Evolutionary conservation across 1,140 invertebrate species (phyloP).

Genomic region (Brachionus manjavacas): DNA sequence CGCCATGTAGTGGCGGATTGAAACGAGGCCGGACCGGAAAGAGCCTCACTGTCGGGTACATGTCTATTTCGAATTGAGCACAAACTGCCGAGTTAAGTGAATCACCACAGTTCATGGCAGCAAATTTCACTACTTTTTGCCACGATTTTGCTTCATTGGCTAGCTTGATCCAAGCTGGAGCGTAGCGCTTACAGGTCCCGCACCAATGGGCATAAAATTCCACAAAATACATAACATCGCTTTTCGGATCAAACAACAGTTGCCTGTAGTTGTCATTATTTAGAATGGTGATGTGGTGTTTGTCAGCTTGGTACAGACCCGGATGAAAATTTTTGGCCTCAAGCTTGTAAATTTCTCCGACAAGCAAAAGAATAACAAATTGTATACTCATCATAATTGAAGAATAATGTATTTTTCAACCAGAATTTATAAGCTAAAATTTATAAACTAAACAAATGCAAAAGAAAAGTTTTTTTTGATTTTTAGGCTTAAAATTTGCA

Average conservation of each 20-base stretch:
- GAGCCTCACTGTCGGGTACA: constrained; percentile 46
- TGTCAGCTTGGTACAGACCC: not conserved
- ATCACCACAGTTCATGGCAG: constrained; percentile 43
- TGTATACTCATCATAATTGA: not conserved
- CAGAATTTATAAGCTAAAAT: not conserved
- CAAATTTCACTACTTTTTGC: constrained; percentile 45
- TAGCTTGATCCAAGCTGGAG: constrained; percentile 38
- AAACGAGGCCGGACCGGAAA: not conserved
- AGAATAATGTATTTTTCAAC: not conserved
- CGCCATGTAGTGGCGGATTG: not conserved
- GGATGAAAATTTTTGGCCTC: not conserved
- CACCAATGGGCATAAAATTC: constrained; percentile 58
- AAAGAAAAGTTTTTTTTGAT: not conserved
- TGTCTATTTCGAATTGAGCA: constrained; percentile 45
- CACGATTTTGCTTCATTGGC: not conserved
- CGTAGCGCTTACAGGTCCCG: constrained; percentile 54
- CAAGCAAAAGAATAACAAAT: not conserved
- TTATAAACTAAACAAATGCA: not conserved
- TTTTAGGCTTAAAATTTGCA: not conserved
- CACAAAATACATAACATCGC: constrained; percentile 49
- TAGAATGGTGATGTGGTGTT: not conserved
- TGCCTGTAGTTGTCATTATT: not conserved
- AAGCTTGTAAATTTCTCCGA: not conserved
- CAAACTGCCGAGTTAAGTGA: constrained; percentile 45
- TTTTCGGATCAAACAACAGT: constrained; percentile 24